phyloP scores from a whole-genome alignment of 2,797 vertebrate genomes.

The Halcyon chelicuti region DNA sequence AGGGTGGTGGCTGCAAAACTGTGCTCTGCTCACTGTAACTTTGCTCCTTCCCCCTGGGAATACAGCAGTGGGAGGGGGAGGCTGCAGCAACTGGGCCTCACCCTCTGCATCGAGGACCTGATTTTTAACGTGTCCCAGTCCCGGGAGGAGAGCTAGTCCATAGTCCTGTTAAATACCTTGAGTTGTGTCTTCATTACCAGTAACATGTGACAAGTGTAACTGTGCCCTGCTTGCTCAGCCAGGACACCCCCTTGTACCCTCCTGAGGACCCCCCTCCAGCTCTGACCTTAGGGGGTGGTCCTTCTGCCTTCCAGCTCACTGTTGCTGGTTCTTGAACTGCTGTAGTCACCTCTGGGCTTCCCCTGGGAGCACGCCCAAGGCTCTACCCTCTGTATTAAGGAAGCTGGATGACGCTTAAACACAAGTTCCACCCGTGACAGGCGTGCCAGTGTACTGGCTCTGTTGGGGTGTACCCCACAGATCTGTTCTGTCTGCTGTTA shows the following conservation, averaged over 20 bases:
- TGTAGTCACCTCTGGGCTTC: no score
- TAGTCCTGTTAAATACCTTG: rapidly evolving
- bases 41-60: background rate
- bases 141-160: background rate
- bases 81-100: background rate
- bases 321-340: rapidly evolving
- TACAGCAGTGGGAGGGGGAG: background rate
- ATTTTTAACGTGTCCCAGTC: background rate
- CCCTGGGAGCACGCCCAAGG: background rate
- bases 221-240: rapidly evolving
- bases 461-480: no score
- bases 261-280: background rate
- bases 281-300: rapidly evolving
- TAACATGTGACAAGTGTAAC: rapidly evolving
- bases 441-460: no score
- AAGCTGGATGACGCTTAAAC: no score
- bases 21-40: background rate
- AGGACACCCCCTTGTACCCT: background rate
- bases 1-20: background rate
- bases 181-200: background rate
- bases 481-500: no score
- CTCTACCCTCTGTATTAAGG: no score
- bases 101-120: rapidly evolving
- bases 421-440: no score
- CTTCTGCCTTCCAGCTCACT: background rate